phyloP scores from a whole-genome alignment of 2,888 invertebrate genomes.

The Caenorhabditis angaria region DNA sequence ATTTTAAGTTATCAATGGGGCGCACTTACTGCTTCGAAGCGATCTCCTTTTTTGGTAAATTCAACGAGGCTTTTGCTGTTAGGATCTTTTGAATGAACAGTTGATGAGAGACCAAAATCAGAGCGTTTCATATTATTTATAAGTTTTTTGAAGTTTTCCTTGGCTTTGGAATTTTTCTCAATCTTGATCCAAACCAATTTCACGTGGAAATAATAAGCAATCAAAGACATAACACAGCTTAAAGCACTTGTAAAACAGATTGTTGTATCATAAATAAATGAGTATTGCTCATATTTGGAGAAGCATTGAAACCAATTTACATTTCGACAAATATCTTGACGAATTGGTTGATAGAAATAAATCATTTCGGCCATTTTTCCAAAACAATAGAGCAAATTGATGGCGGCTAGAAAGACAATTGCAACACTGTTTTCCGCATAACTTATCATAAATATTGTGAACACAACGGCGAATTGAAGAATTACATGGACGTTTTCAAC shows the following conservation, averaged over 20 bases:
- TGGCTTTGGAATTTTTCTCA: not conserved
- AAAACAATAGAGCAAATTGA: not conserved
- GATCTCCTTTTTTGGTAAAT: not conserved
- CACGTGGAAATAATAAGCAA: not conserved
- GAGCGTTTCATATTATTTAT: not conserved
- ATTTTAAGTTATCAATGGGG: not conserved
- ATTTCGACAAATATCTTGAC: not conserved
- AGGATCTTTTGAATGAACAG: not conserved
- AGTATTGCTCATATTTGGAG: not conserved
- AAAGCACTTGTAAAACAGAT: not conserved
- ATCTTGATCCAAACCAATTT: not conserved
- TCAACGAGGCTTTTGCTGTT: not conserved
- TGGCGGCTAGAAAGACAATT: not conserved
- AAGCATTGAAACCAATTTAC: constrained; percentile 5
- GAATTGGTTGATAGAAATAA: not conserved
- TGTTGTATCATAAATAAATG: not conserved
- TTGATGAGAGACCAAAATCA: not conserved
- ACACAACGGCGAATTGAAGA: not conserved
- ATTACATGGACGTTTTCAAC: not conserved
- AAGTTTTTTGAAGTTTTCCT: not conserved
- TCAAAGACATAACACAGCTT: not conserved
- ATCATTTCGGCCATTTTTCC: not conserved
- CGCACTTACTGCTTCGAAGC: not conserved
- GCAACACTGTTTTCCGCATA: not conserved
- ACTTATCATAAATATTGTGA: not conserved